Percentiles rank a stretch among this genome's conserved stretches.
These are phyloP conservation scores for Setophaga petechia DNA, from an alignment of 2,113 vertebrate species.

Conservation along the genomic window DNA sequence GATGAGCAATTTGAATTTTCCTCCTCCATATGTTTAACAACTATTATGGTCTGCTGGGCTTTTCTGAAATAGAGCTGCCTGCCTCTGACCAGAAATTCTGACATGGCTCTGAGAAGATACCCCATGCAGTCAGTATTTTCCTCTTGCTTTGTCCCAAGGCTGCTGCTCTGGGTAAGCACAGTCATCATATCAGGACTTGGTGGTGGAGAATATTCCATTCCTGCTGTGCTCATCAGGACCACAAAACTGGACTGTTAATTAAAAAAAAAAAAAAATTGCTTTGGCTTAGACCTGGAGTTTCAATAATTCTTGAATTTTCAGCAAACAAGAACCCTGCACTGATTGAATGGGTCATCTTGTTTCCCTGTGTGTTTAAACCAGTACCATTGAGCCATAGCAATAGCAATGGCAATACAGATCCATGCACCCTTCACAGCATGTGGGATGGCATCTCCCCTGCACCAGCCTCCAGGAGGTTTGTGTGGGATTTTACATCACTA, in stretches of 20 bases:
- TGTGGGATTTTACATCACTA: not conserved
- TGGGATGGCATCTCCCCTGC: not conserved
- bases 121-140: not conserved
- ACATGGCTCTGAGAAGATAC: not conserved
- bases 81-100: not conserved
- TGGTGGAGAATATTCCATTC: constrained; percentile 7
- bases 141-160: not conserved
- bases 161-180: not conserved
- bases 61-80: constrained; percentile 3
- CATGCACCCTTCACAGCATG: not conserved
- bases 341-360: not conserved
- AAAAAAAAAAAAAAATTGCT: not conserved
- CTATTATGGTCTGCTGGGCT: not conserved
- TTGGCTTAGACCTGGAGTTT: not conserved
- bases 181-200: not conserved
- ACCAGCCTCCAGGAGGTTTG: not conserved
- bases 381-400: not conserved
- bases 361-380: not conserved
- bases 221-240: not conserved
- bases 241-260: not conserved
- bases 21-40: not conserved
- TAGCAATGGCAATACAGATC: not conserved
- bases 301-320: constrained; percentile 2
- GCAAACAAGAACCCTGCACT: not conserved
- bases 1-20: constrained; percentile 11